Evolutionary conservation across 2,888 invertebrate genomes (phyloP).

Genomic region (Diplazon laetatorius): DNA sequence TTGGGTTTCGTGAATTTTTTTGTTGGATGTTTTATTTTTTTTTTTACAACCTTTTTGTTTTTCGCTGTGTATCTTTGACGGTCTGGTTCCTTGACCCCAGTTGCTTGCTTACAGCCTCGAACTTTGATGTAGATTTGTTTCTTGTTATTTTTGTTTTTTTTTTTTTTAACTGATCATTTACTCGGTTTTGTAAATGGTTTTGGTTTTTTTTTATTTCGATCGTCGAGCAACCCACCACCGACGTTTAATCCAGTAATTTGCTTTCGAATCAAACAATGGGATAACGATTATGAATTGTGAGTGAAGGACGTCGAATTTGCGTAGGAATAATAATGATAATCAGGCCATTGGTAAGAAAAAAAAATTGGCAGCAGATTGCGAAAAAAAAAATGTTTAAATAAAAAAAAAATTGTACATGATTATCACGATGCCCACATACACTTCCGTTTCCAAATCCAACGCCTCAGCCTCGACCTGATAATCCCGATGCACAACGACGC

Average conservation of each 20-base stretch:
- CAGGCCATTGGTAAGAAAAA: background rate
- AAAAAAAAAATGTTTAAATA: background rate
- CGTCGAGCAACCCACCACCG: background rate
- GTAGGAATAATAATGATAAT: conserved; percentile 45
- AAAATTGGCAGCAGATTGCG: background rate
- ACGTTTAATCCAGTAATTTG: background rate
- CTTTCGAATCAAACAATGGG: background rate
- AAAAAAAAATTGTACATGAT: too few relatives aligned
- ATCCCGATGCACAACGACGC: conserved; percentile 20
- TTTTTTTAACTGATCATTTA: background rate
- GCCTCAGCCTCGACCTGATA: conserved; percentile 18
- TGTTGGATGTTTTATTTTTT: too few relatives aligned
- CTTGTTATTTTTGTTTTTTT: background rate
- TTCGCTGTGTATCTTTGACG: background rate
- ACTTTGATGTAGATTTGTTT: conserved; percentile 10
- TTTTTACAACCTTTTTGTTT: too few relatives aligned
- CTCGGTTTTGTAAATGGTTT: conserved; percentile 3
- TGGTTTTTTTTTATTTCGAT: background rate
- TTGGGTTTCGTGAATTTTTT: conserved; percentile 9
- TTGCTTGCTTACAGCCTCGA: conserved; percentile 2
- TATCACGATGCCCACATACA: background rate
- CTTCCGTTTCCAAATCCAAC: background rate
- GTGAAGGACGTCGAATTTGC: conserved; percentile 62
- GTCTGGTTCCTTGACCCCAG: conserved; percentile 20
- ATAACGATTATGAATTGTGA: conserved; percentile 49